Evolutionary conservation across 1,140 invertebrate species (phyloP).

Genomic region (Drosophila tani): DNA sequence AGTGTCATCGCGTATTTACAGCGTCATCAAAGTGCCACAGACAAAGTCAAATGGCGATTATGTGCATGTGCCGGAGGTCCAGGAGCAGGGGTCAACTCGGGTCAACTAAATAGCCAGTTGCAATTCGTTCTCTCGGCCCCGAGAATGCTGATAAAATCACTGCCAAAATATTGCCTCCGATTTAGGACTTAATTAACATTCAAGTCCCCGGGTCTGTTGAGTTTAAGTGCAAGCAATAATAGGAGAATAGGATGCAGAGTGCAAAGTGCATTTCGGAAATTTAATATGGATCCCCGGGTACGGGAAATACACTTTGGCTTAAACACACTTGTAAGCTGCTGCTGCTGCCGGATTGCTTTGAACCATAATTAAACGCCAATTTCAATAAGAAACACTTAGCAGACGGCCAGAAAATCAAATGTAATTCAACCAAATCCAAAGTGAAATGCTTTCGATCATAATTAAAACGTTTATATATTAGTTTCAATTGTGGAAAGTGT

Average conservation of each 20-base stretch:
- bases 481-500: not conserved
- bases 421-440: conserved; percentile 1
- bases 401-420: not conserved
- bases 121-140: not conserved
- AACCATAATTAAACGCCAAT: conserved; percentile 17
- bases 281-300: not conserved
- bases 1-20: conserved; percentile 42
- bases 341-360: conserved; percentile 5
- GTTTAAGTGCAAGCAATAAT: conserved; percentile 12
- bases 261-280: not conserved
- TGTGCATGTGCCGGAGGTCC: not conserved
- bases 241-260: not conserved
- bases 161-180: conserved; percentile 23
- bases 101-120: conserved; percentile 10
- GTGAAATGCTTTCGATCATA: conserved; percentile 12
- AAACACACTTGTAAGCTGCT: not conserved
- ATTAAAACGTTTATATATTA: conserved; percentile 9
- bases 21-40: conserved; percentile 27
- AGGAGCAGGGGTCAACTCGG: conserved; percentile 22
- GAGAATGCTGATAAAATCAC: not conserved
- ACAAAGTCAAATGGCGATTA: conserved; percentile 33
- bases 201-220: not conserved
- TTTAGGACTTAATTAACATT: conserved; percentile 25
- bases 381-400: conserved; percentile 2
- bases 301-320: not conserved